Evolutionary conservation across 2,888 invertebrate species (phyloP).

Genomic region (Apocheima hispidaria): DNA sequence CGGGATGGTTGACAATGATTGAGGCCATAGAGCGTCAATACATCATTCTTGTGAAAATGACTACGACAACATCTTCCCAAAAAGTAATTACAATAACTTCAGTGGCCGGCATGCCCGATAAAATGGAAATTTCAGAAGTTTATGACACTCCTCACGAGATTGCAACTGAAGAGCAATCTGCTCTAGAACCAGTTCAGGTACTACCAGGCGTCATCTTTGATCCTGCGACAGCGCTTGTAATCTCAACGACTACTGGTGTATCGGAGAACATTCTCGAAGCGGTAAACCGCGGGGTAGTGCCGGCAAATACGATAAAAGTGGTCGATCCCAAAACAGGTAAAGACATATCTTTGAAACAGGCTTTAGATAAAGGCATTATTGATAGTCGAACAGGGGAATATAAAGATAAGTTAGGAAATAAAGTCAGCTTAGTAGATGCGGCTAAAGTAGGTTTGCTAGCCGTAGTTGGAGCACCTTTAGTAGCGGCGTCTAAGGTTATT

Average conservation of each 20-base stretch:
- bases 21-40: conserved; percentile 89
- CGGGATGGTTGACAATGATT: conserved; percentile 88
- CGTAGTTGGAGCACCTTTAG: conserved; percentile 91
- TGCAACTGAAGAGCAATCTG: conserved; percentile 68
- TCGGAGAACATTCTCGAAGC: conserved; percentile 91
- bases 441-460: conserved; percentile 91
- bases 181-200: conserved; percentile 90
- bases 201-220: conserved; percentile 91
- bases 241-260: conserved; percentile 89
- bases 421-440: conserved; percentile 90
- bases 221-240: conserved; percentile 90
- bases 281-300: conserved; percentile 90
- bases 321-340: conserved; percentile 89
- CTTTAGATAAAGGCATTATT: conserved; percentile 91
- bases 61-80: conserved; percentile 81
- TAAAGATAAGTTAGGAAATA: conserved; percentile 88
- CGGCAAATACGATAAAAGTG: conserved; percentile 89
- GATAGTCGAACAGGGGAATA: conserved; percentile 90
- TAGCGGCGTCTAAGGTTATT: conserved; percentile 89
- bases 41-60: conserved; percentile 87
- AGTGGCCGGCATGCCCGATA: conserved; percentile 89
- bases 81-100: conserved; percentile 91
- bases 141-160: conserved; percentile 55
- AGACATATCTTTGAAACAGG: conserved; percentile 90
- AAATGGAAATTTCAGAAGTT: conserved; percentile 88